phyloP scores from a whole-genome alignment of 1,140 invertebrate genomes.

The Cylas formicarius region DNA sequence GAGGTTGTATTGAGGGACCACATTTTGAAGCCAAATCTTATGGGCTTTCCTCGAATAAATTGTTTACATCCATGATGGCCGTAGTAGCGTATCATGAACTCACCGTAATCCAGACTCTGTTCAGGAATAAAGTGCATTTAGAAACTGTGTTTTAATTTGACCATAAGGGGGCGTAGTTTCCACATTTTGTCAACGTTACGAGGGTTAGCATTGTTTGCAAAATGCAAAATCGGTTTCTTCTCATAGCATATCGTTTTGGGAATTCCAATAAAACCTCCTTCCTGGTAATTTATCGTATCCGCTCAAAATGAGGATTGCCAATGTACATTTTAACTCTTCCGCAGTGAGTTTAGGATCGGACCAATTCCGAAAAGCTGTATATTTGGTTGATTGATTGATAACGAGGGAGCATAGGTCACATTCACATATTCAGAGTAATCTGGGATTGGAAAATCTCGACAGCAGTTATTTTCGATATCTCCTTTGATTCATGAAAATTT shows the following conservation, averaged over 20 bases:
- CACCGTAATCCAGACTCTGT: constrained; percentile 31
- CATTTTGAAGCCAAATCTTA: constrained; percentile 37
- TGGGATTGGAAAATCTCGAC: neutral
- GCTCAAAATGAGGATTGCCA: constrained; percentile 16
- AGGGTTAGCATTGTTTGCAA: constrained; percentile 16
- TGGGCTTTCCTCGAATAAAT: constrained; percentile 36
- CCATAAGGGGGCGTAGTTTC: constrained; percentile 16
- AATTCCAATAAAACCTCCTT: constrained; percentile 16
- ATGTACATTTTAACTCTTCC: constrained; percentile 14
- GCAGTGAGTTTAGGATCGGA: constrained; percentile 9
- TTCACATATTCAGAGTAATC: too few species aligned
- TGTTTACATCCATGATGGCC: constrained; percentile 36
- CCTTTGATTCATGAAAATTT: too few species aligned
- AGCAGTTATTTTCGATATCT: constrained; percentile 1
- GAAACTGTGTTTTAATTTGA: constrained; percentile 13
- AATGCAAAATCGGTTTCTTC: constrained; percentile 24
- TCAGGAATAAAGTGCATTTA: constrained; percentile 7
- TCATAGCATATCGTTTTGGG: constrained; percentile 23
- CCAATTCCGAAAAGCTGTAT: too few species aligned
- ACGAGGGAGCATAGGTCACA: too few species aligned
- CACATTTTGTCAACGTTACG: constrained; percentile 13
- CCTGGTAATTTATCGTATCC: constrained; percentile 10
- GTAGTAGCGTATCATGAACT: constrained; percentile 39
- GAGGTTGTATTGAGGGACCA: constrained; percentile 34
- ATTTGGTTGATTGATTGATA: too few species aligned